Evolutionary conservation across 2,113 vertebrate genomes (phyloP), one percentile per base, ranked within the genome.

Genomic region (Petrocephalus microphthalmus): DNA sequence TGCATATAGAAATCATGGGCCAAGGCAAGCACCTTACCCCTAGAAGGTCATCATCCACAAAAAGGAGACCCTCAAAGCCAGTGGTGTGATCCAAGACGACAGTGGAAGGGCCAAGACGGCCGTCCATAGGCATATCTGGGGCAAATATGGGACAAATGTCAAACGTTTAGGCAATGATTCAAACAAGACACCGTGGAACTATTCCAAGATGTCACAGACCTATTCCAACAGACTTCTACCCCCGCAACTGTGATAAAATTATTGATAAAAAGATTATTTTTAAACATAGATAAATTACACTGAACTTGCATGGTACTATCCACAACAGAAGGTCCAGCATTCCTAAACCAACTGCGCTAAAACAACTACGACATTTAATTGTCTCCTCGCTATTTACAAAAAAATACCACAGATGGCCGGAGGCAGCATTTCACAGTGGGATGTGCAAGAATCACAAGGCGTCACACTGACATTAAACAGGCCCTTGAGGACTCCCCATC

Each of bases 11-110:
- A 83, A n/a, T 8, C 20, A 57, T 7, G 29, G 20, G 0, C 15
- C 19, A 7, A 17, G 49, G 51, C 22, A 60, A 37, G 13, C 53
- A 45, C 94, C 96, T 96, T 90, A 99, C 98, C 96, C 97, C 98
- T 49, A 99, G 94, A 22, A 99, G 96, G 91, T 99, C 98, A 86
- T 99, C 98, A 17, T 99, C 98, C 0, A 99, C 98, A 74, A 99
- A 95, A 85, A 99, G 95, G 4, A 99, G 96, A 0, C 98, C 98
- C 89, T 99, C 98, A 13, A 99, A 99, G 88, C 98, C 98, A 0
- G 97, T 97, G 0, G 97, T 99, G 94, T 99, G 98, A 91, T 99
- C 98, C 89, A 99, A 91, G 47, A 99, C 98, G 71, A 99, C 98
- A 0, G 96, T 94, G 86, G 96, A 94, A 15, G 98, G 98, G 22